Percentiles rank a stretch among this genome's conserved stretches.
phyloP scores from a whole-genome alignment of 2,113 vertebrate species.

The Corythornis vintsioides region DNA sequence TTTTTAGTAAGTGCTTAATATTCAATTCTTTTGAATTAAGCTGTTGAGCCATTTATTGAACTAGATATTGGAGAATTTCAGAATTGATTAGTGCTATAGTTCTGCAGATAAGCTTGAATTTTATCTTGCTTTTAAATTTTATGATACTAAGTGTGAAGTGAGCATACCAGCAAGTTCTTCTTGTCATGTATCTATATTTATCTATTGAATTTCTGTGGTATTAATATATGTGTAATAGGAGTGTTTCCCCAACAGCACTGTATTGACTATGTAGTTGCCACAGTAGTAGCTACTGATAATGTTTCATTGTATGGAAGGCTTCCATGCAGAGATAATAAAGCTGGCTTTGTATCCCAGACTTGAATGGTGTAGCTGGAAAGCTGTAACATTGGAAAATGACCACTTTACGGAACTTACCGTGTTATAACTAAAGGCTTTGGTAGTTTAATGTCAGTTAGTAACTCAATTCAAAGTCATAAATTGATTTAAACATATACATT shows the following conservation, averaged over 20 bases:
- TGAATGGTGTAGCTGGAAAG: background rate
- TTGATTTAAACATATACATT: background rate
- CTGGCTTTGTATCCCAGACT: background rate
- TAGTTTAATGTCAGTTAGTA: background rate
- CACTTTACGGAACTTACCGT: background rate
- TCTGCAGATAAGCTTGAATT: background rate
- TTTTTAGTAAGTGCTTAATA: background rate
- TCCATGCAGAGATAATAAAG: background rate
- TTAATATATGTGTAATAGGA: background rate
- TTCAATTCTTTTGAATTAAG: background rate
- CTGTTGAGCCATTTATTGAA: background rate
- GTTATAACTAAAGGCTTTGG: background rate
- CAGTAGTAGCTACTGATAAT: background rate
- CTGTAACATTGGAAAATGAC: background rate
- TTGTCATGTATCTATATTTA: background rate
- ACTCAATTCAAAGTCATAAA: background rate
- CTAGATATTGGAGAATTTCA: background rate
- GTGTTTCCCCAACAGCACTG: background rate
- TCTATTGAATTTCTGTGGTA: background rate
- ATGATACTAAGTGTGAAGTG: background rate
- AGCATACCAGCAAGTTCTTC: background rate
- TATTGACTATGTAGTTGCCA: background rate
- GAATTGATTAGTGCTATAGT: background rate
- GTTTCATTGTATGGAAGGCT: background rate
- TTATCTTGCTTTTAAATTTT: background rate